Evolutionary conservation across 2,113 vertebrate genomes (phyloP).

Genomic region (Piaya cayana): DNA sequence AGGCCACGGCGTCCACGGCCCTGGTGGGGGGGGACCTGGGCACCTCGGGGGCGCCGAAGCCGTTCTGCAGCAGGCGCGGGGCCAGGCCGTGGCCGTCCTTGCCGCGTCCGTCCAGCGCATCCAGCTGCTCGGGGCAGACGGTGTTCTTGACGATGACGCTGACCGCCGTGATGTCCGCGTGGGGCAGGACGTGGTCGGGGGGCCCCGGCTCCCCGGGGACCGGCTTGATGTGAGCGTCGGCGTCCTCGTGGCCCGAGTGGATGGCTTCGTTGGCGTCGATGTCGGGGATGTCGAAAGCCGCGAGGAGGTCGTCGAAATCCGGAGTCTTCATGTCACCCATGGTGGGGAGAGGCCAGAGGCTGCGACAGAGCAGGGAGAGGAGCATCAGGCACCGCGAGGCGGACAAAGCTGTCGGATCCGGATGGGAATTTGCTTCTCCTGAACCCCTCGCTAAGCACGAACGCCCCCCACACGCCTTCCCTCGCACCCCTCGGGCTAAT

Average conservation of each 20-base stretch:
- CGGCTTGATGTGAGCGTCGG: conserved; percentile 70
- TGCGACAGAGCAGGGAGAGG: background rate
- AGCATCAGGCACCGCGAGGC: rapidly evolving
- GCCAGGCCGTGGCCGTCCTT: conserved; percentile 15
- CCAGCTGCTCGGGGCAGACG: conserved; percentile 82
- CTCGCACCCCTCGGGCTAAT: background rate
- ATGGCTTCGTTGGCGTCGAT: conserved; percentile 96
- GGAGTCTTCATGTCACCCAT: conserved; percentile 99
- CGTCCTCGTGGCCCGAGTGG: conserved; percentile 85
- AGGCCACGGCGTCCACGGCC: background rate
- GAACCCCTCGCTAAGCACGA: background rate
- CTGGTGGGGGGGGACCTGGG: conserved; percentile 14
- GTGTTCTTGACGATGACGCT: conserved; percentile 98
- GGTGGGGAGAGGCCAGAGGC: background rate
- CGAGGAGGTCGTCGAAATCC: conserved; percentile 95
- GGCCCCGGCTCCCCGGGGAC: conserved; percentile 50
- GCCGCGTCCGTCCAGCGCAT: background rate
- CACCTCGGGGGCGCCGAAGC: conserved; percentile 66
- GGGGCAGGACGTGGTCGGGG: conserved; percentile 65
- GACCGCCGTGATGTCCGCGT: conserved; percentile 81
- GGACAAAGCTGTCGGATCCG: rapidly evolving
- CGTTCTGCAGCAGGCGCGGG: conserved; percentile 73
- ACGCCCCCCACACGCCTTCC: rapidly evolving
- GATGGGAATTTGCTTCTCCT: background rate
- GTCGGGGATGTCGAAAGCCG: conserved; percentile 97